These are phyloP conservation scores for Chionodraco myersi DNA, from an alignment of 2,113 vertebrate species.

Conservation along the genomic window DNA sequence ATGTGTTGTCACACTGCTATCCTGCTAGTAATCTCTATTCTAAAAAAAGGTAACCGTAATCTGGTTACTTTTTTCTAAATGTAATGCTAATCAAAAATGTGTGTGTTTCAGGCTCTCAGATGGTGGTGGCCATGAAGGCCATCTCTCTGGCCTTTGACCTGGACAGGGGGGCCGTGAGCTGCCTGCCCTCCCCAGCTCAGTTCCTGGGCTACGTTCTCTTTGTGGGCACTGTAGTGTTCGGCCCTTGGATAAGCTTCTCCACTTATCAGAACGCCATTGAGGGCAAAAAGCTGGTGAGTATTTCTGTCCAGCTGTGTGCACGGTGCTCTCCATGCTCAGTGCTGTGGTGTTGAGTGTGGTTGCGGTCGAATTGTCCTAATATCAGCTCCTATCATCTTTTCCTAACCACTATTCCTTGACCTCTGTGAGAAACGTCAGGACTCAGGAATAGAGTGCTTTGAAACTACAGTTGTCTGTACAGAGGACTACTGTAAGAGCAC, in stretches of 20 bases:
- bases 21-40: too few species aligned
- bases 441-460: too few species aligned
- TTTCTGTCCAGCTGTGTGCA: background rate
- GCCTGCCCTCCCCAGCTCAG: constrained; percentile 87
- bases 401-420: too few species aligned
- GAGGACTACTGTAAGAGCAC: too few species aligned
- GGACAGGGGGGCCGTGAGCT: constrained; percentile 84
- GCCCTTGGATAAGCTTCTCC: constrained; percentile 92
- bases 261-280: constrained; percentile 86
- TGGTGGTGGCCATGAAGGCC: constrained; percentile 95
- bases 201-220: constrained; percentile 94
- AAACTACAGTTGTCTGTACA: too few species aligned
- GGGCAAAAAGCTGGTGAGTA: constrained; percentile 86
- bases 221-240: constrained; percentile 91
- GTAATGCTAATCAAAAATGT: background rate
- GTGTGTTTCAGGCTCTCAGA: constrained; percentile 87
- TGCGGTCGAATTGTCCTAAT: too few species aligned
- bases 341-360: background rate
- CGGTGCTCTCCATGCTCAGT: background rate
- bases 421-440: too few species aligned
- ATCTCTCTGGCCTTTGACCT: constrained; percentile 93
- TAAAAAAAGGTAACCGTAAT: too few species aligned
- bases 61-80: too few species aligned
- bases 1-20: too few species aligned
- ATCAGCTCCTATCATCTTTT: too few species aligned